A percentile compares a stretch with the other conserved stretches of the same genome.
Conservation (phyloP, 1,140 invertebrate genomes). For the Drosophila baimaii region DNA sequence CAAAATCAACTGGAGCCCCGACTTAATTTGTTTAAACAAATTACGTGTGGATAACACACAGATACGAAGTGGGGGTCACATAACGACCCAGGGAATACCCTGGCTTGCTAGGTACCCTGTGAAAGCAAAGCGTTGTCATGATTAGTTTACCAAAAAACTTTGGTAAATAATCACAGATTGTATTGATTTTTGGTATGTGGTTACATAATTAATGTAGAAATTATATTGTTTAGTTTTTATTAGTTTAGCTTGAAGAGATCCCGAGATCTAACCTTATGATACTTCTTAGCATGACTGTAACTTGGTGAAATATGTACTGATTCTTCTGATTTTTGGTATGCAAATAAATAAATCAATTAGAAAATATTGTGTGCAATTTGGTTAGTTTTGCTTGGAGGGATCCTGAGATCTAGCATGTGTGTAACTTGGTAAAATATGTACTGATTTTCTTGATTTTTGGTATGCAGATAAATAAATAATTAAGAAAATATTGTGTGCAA, state of each 20-base stretch:
- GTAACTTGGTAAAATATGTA: too few relatives aligned
- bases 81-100: slow-evolving; percentile 1
- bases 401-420: too few relatives aligned
- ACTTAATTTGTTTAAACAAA: slow-evolving; percentile 83
- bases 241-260: neutral
- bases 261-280: neutral
- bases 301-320: neutral
- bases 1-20: slow-evolving; percentile 43
- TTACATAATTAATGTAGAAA: neutral
- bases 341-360: neutral
- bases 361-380: neutral
- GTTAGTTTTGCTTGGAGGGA: neutral
- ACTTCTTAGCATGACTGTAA: neutral
- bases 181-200: neutral
- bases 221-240: neutral
- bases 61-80: neutral
- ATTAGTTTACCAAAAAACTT: too few relatives aligned
- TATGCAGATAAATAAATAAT: neutral
- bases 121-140: too few relatives aligned
- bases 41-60: slow-evolving; percentile 73
- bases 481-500: neutral
- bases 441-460: neutral
- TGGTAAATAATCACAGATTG: too few relatives aligned
- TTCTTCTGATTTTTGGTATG: neutral
- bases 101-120: too few relatives aligned